These are phyloP conservation scores for Vireo griseus DNA, from an alignment of 2,797 vertebrate species.

Conservation along the genomic window DNA sequence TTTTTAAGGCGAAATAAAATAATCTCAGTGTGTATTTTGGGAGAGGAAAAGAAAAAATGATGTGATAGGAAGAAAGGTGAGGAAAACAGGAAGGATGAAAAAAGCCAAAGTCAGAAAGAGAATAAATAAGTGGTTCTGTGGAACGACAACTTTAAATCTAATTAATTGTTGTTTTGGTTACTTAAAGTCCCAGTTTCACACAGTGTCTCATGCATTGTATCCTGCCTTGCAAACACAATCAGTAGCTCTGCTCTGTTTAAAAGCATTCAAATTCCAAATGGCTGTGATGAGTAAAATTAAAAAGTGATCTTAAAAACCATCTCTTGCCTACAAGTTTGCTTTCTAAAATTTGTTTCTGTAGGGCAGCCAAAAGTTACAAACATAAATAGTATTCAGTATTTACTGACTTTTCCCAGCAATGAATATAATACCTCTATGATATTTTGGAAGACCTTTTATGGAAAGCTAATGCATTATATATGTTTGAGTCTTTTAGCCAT, in stretches of 20 bases:
- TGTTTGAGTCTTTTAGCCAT: neutral
- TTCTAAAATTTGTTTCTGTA: neutral
- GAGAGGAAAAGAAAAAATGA: neutral
- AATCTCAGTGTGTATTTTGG: neutral
- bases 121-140: neutral
- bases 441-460: neutral
- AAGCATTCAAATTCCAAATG: neutral
- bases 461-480: neutral
- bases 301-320: neutral
- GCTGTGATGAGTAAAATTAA: neutral
- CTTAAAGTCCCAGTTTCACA: neutral
- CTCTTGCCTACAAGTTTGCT: neutral
- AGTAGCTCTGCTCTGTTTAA: neutral
- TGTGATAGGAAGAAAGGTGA: neutral
- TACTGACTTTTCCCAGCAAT: neutral
- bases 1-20: neutral
- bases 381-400: neutral
- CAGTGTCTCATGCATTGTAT: neutral
- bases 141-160: neutral
- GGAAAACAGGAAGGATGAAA: neutral
- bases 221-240: neutral
- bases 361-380: neutral
- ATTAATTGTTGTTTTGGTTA: neutral
- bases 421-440: neutral
- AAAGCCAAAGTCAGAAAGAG: neutral